Evolutionary conservation across 2,888 invertebrate species (phyloP).

Genomic region (Limulus polyphemus): DNA sequence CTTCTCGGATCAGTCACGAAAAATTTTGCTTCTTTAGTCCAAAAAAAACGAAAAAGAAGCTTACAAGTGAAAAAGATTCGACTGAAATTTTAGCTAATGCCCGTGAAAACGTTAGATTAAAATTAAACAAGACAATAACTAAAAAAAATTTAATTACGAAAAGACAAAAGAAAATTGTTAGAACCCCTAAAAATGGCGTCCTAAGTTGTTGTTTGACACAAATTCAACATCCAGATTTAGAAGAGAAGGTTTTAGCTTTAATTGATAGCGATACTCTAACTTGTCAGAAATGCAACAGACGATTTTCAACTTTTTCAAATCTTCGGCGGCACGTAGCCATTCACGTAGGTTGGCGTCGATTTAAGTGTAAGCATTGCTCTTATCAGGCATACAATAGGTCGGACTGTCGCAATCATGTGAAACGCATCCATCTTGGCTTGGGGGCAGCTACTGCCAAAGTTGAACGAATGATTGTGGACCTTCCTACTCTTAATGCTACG

Average conservation of each 20-base stretch:
- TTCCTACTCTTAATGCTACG: not conserved
- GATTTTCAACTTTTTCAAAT: constrained; percentile 39
- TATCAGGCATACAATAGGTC: constrained; percentile 22
- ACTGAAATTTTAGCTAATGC: not conserved
- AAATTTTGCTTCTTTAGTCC: constrained; percentile 14
- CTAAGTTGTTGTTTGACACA: constrained; percentile 12
- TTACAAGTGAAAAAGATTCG: not conserved
- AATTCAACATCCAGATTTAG: constrained; percentile 6
- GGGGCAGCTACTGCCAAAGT: not conserved
- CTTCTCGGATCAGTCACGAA: constrained; percentile 24
- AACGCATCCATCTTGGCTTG: constrained; percentile 7
- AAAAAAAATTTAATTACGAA: not conserved
- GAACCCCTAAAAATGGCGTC: constrained; percentile 23
- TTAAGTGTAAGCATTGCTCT: constrained; percentile 56
- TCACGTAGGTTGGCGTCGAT: constrained; percentile 59
- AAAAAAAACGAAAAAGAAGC: not conserved
- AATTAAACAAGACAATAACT: not conserved
- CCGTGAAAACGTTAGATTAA: not conserved
- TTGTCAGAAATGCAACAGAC: constrained; percentile 33
- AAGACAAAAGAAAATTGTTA: constrained; percentile 24
- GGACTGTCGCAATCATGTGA: constrained; percentile 15
- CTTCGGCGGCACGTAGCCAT: constrained; percentile 58
- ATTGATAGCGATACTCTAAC: constrained; percentile 29
- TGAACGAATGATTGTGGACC: not conserved
- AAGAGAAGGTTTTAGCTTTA: constrained; percentile 29